Evolutionary conservation across 2,888 invertebrate genomes (phyloP).

Genomic region (Piscicola geometra): DNA sequence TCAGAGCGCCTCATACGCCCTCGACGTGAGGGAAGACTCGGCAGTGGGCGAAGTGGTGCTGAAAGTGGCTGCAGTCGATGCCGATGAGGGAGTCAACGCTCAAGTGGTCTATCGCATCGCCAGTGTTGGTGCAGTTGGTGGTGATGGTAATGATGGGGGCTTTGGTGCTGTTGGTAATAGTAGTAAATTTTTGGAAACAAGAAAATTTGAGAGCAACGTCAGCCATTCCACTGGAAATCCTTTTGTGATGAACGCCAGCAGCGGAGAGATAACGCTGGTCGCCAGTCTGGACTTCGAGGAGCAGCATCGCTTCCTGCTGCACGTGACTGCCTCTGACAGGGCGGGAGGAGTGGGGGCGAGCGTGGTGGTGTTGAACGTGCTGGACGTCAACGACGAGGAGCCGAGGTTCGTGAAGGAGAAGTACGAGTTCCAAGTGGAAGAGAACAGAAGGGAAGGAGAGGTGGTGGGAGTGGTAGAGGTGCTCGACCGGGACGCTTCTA

Average conservation of each 20-base stretch:
- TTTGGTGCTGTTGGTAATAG: background rate
- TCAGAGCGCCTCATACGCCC: constrained; percentile 14
- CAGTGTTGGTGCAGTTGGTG: background rate
- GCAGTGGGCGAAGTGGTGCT: constrained; percentile 23
- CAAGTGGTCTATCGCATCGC: constrained; percentile 37
- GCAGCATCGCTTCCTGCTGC: constrained; percentile 25
- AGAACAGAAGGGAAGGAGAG: constrained; percentile 37
- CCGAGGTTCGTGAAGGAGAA: constrained; percentile 37
- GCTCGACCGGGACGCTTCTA: constrained; percentile 36
- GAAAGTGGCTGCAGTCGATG: constrained; percentile 40
- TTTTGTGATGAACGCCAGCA: constrained; percentile 39
- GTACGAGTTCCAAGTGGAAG: constrained; percentile 37
- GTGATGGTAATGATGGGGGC: background rate
- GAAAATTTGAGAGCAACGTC: background rate
- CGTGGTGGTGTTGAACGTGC: constrained; percentile 35
- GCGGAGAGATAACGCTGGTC: constrained; percentile 47
- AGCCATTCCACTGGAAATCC: constrained; percentile 19
- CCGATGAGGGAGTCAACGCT: constrained; percentile 48
- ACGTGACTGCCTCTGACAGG: constrained; percentile 38
- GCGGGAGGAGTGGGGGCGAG: constrained; percentile 20
- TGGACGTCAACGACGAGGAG: constrained; percentile 41
- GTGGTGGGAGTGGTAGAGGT: constrained; percentile 38
- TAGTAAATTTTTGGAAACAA: too few relatives aligned
- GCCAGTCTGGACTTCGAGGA: constrained; percentile 43
- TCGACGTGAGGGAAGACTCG: constrained; percentile 36